Conservation (phyloP, 2,113 vertebrate species). For the Peromyscus polionotus region DNA sequence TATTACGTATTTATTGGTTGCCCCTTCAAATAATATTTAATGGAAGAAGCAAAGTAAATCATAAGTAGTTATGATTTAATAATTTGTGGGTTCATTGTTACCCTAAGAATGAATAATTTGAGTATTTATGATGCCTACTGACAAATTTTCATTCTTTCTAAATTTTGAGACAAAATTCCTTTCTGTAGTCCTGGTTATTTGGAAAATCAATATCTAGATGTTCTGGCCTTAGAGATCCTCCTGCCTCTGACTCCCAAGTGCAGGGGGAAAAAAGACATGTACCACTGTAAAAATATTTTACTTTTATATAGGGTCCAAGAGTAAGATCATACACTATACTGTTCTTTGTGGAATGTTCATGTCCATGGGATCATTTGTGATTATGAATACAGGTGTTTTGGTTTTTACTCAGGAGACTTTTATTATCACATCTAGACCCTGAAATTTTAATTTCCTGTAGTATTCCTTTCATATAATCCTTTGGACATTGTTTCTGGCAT, state of each 20-base stretch:
- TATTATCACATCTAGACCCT: background rate
- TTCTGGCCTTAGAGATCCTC: background rate
- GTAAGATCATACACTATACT: background rate
- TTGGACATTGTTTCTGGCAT: background rate
- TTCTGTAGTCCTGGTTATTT: background rate
- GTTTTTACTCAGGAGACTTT: background rate
- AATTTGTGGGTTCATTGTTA: background rate
- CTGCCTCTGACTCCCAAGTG: background rate
- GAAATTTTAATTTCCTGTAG: background rate
- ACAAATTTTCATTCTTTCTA: background rate
- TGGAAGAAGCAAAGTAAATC: background rate
- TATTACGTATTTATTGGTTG: background rate
- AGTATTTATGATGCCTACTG: background rate
- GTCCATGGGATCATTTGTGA: background rate
- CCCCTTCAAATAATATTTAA: background rate
- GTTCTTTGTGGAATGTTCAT: slow-evolving; percentile 23
- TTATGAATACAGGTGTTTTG: background rate
- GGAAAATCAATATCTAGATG: background rate
- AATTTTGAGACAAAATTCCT: background rate
- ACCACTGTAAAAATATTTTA: background rate
- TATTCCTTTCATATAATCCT: slow-evolving; percentile 8
- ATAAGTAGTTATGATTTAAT: background rate
- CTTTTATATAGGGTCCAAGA: background rate
- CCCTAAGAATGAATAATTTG: background rate
- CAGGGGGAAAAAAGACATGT: background rate